phyloP scores from a whole-genome alignment of 2,888 invertebrate species.

The Heteromurus nitidus region DNA sequence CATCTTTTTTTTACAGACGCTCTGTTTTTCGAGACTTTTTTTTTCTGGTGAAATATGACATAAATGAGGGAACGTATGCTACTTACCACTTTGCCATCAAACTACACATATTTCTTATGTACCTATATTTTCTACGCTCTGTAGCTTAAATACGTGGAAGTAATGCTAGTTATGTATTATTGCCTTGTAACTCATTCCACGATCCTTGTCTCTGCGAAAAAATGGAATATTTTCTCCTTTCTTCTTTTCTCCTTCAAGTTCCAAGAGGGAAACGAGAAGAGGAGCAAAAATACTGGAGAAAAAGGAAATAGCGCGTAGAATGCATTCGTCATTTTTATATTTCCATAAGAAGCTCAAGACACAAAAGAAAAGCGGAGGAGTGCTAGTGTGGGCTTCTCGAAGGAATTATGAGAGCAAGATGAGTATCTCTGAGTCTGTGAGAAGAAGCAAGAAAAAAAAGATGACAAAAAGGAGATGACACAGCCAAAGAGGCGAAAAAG shows the following conservation, averaged over 20 bases:
- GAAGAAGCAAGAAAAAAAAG: constrained; percentile 23
- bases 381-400: constrained; percentile 21
- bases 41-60: constrained; percentile 56
- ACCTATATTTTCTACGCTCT: too few species aligned
- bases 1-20: constrained; percentile 9
- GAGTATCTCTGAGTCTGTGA: constrained; percentile 47
- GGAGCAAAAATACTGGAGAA: too few species aligned
- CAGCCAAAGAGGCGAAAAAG: constrained; percentile 16
- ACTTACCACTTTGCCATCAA: background rate
- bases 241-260: constrained; percentile 4
- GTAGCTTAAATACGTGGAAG: constrained; percentile 33
- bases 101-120: background rate
- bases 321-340: constrained; percentile 62
- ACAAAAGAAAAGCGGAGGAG: constrained; percentile 6
- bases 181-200: constrained; percentile 42
- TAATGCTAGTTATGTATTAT: constrained; percentile 51
- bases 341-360: constrained; percentile 30
- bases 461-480: constrained; percentile 20
- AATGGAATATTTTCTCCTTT: constrained; percentile 49
- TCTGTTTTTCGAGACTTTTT: constrained; percentile 36
- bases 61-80: constrained; percentile 58
- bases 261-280: constrained; percentile 27
- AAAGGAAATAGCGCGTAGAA: constrained; percentile 47
- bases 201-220: constrained; percentile 8
- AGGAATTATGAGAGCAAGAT: constrained; percentile 51